A percentile compares a stretch with the other conserved stretches of the same genome.
phyloP scores from a whole-genome alignment of 1,140 invertebrate genomes.

The Chrysoperla carnea region DNA sequence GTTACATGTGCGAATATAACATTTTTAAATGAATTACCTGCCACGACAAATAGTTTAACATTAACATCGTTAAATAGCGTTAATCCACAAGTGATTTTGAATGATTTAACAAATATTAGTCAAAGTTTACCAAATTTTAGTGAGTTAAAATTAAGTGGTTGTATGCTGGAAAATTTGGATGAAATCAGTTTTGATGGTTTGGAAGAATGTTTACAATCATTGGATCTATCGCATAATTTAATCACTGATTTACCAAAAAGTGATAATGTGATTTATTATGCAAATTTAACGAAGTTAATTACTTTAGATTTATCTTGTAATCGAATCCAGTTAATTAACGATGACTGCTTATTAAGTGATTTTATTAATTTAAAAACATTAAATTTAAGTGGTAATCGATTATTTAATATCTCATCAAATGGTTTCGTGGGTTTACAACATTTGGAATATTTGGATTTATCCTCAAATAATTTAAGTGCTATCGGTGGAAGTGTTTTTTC shows the following conservation, averaged over 20 bases:
- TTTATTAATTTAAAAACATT: slow-evolving; percentile 20
- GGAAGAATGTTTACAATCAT: slow-evolving; percentile 15
- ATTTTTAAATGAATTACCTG: no score
- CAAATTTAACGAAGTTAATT: slow-evolving; percentile 15
- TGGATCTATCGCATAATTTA: slow-evolving; percentile 31
- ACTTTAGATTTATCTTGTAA: slow-evolving; percentile 40
- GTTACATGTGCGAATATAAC: no score
- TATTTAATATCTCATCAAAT: slow-evolving; percentile 28
- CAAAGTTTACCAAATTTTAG: slow-evolving; percentile 6
- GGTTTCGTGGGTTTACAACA: slow-evolving; percentile 25
- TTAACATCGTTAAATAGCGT: no score
- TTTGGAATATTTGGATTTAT: slow-evolving; percentile 37
- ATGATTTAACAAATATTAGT: no score
- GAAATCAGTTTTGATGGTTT: slow-evolving; percentile 28
- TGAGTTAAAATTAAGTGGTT: slow-evolving; percentile 17
- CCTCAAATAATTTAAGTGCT: slow-evolving; percentile 38
- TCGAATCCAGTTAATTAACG: slow-evolving; percentile 6
- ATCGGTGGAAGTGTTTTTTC: slow-evolving; percentile 35
- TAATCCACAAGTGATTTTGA: no score
- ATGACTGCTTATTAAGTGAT: slow-evolving; percentile 7
- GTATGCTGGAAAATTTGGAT: slow-evolving; percentile 16
- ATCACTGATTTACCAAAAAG: slow-evolving; percentile 20
- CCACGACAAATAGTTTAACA: no score
- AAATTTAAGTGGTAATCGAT: slow-evolving; percentile 31
- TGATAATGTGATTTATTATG: neutral